These are phyloP conservation scores for Campoletis sonorensis DNA, from an alignment of 1,140 invertebrate genomes.

Conservation along the genomic window DNA sequence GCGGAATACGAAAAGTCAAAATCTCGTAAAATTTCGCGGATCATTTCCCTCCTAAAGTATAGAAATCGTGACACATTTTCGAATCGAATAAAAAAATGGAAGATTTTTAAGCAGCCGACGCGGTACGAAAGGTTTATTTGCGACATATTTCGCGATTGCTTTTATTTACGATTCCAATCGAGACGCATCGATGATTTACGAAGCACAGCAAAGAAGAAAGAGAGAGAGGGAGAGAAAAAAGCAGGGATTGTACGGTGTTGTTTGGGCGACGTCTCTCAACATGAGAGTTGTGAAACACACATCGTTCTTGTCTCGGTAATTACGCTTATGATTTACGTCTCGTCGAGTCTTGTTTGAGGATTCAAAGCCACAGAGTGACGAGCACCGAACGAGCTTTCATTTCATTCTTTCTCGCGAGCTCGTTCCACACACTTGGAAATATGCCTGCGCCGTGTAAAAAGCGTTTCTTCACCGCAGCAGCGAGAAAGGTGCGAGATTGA, in stretches of 20 bases:
- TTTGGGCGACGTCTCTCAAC: constrained; percentile 29
- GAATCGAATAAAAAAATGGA: too few relatives aligned
- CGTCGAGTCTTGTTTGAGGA: constrained; percentile 39
- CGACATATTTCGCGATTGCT: constrained; percentile 18
- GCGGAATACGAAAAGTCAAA: too few relatives aligned
- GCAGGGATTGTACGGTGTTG: constrained; percentile 13
- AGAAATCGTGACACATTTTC: too few relatives aligned
- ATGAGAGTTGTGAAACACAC: constrained; percentile 28
- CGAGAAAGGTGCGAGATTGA: constrained; percentile 26
- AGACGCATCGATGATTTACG: constrained; percentile 35
- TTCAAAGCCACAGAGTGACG: constrained; percentile 20
- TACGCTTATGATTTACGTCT: constrained; percentile 46
- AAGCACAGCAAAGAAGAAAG: neutral
- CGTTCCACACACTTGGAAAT: constrained; percentile 7
- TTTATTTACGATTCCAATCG: constrained; percentile 31
- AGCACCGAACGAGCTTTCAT: constrained; percentile 8
- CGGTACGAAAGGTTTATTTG: too few relatives aligned
- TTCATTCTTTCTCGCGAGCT: neutral
- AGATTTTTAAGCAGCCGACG: too few relatives aligned
- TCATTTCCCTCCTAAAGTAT: too few relatives aligned
- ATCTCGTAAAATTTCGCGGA: too few relatives aligned
- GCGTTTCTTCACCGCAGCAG: constrained; percentile 40
- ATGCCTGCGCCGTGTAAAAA: constrained; percentile 18
- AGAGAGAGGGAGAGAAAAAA: neutral
- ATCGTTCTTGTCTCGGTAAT: constrained; percentile 44